Base-by-base conservation (phyloP, 2,797 vertebrate genomes). In the Heterohyrax brucei region DNA sequence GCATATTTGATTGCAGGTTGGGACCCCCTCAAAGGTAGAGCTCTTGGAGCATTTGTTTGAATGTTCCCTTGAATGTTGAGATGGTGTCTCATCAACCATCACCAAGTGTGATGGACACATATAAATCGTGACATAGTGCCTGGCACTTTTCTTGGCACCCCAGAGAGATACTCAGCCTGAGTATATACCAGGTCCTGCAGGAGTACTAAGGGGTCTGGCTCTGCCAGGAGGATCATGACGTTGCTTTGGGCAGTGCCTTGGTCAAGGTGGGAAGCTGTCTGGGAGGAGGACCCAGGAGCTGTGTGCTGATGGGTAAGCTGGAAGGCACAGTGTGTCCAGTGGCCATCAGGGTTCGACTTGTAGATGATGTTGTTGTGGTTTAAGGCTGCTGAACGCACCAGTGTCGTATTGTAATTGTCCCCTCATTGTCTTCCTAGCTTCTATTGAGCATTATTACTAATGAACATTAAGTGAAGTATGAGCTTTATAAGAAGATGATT, bases 361-460 rank as follows among this genome's bases (percentile, higher is more conserved):
- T 99, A 99, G 84, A 99, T 97, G 0, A 98, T 18, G 24, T 99
- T 95, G 24, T 68, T 99, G 98, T 99, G 99, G 97, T 99, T 56
- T 56, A 56, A 98, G 1, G 53, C 53, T 56, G 13, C 53, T 56
- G 53, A 16, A 18, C 18, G 53, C 53, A 56, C 13, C 13, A 16
- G 53, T 56, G 12, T 56, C 13, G 13, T 53, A 53, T 53, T 53
- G 13, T 53, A 53, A 53, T 56, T 13, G 39, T 4, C 53, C 13
- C 53, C 18, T 56, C 53, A 56, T 56, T 16, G 4, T 56, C 53
- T 56, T 56, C 53, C 53, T 56, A 56, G 53, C 53, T 56, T 53
- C 53, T 56, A 56, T 16, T 56, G 53, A 16, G 53, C 10, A 56
- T 56, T 14, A 56, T 56, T 56, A 56, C 53, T 56, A 56, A 56